phyloP scores from a whole-genome alignment of 2,113 vertebrate species.

The Nesoenas mayeri region DNA sequence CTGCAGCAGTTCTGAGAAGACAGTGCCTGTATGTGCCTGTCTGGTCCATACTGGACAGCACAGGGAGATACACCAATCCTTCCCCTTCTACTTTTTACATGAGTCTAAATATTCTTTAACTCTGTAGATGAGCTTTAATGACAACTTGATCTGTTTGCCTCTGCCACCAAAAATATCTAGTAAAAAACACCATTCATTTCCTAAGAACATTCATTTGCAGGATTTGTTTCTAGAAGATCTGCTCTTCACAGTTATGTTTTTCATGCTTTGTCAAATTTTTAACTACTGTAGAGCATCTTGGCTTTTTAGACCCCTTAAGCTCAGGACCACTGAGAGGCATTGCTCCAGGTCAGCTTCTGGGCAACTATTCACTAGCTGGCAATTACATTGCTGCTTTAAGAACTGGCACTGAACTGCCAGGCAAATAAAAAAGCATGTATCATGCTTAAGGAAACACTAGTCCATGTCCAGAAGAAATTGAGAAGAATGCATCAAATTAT shows the following conservation, averaged over 20 bases:
- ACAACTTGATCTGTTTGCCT: background rate
- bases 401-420: background rate
- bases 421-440: background rate
- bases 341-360: background rate
- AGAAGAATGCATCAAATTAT: background rate
- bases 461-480: background rate
- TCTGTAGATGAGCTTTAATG: background rate
- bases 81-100: background rate
- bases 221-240: background rate
- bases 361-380: background rate
- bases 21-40: background rate
- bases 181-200: background rate
- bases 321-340: background rate
- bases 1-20: background rate
- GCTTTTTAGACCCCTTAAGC: background rate
- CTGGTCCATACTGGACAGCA: background rate
- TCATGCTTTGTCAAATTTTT: background rate
- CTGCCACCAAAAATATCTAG: background rate
- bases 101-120: background rate
- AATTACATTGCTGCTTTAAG: background rate
- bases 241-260: background rate
- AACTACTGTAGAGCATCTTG: background rate
- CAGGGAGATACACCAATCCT: background rate
- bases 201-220: background rate
- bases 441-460: background rate